Evolutionary conservation across 2,797 vertebrate species (phyloP), one percentile per base, ranked within the genome.

Genomic region (Epinephelus awoara): DNA sequence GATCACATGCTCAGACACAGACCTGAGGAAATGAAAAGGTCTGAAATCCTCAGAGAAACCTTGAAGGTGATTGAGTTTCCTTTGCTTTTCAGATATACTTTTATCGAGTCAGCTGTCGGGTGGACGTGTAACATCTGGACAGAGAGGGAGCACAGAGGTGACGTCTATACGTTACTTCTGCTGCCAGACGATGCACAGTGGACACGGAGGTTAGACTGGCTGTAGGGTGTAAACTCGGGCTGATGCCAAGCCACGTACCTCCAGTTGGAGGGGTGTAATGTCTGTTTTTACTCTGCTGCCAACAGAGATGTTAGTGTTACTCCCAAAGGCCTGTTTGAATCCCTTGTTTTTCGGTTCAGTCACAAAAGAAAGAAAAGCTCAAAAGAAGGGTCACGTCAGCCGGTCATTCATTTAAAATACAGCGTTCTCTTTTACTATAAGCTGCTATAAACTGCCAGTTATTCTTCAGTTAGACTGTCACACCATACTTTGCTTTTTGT

Each of bases 241-340:
- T 8, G 66, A 44, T 89, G 88, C 88, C 87, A 92, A 87, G 46
- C 91, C 85, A 87, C 80, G 77, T 81, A 90, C 62, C 69, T 82
- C 51, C 4, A 75, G 83, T 74, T 52, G 34, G 77, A 83, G 75
- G 77, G 86, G 74, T 85, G 90, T 84, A 65, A 85, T 74, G 66
- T 87, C 82, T 86, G 75, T 62, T 85, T 88, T 85, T 61, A 75
- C 12, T 6, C 52, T 50, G 72, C 63, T 87, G 89, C 88, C 88
- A 90, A 57, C 56, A 54, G 75, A 86, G 76, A 72, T 79, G 85
- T 74, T 67, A 23, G 56, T 42, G 55, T 46, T 34, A 70, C 54
- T 79, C 86, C 84, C 81, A 46, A 34, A 75, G 75, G 86, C 5
- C 42, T 46, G 47, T 73, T 85, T 76, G 64, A 84, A 67, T 62